A percentile compares a stretch with the other conserved stretches of the same genome.
These are phyloP conservation scores for Tamandua tetradactyla DNA, from an alignment of 2,797 vertebrate species.

Conservation along the genomic window DNA sequence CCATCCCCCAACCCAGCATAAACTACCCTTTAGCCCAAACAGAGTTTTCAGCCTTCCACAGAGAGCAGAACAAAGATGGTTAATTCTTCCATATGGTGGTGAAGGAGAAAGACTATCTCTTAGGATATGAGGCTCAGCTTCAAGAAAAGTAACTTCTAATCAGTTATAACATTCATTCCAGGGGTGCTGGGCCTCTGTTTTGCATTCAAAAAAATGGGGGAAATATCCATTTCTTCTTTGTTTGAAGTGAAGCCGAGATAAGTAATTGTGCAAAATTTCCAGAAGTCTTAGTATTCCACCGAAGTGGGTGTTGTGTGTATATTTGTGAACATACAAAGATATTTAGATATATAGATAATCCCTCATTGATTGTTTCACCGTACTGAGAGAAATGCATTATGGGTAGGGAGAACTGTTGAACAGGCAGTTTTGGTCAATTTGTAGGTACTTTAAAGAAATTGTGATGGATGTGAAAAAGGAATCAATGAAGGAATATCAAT, in stretches of 20 bases:
- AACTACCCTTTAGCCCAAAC: neutral
- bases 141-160: neutral
- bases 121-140: neutral
- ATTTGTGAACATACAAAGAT: neutral
- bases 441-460: constrained; percentile 62
- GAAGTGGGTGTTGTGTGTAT: neutral
- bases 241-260: constrained; percentile 38
- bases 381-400: constrained; percentile 58
- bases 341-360: constrained; percentile 7
- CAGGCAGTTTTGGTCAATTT: constrained; percentile 68
- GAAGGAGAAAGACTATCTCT: neutral
- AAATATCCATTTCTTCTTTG: constrained; percentile 5
- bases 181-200: neutral
- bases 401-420: constrained; percentile 49
- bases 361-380: constrained; percentile 35
- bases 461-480: constrained; percentile 61
- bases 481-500: constrained; percentile 73
- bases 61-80: neutral
- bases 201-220: neutral
- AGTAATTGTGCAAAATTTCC: neutral
- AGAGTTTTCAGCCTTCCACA: neutral
- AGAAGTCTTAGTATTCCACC: neutral
- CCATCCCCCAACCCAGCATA: neutral
- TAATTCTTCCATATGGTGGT: neutral
- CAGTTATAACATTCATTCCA: neutral